Evolutionary conservation across 1,140 invertebrate species (phyloP), one percentile per base, ranked within the genome.

Genomic region (Hyphantria cunea): DNA sequence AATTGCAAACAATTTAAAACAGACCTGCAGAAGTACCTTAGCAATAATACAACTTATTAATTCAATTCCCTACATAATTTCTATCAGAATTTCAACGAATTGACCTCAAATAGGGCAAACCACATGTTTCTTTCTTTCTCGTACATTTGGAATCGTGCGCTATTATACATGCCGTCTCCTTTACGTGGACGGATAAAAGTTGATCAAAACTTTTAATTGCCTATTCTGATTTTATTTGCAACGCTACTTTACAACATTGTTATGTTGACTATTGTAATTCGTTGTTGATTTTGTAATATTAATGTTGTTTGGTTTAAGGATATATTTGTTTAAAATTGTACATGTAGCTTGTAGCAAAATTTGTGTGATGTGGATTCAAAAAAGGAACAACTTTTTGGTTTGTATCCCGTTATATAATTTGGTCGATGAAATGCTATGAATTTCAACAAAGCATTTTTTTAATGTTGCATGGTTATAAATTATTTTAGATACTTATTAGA

Each of bases 171-270:
- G 32, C 13, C 45, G 33, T 58, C 55, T 58, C 55, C 3, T 17
- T 58, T 9, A 5, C 0, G 13, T 3, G 13, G 14, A 8, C 0
- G 9, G 45, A 8, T n/a, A 10, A 13, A 58, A 58, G 45, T 58
- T 58, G 34, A 48, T 58, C 42, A 31, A 58, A 58, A 58, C 32
- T 58, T 58, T 49, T 58, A 58, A 58, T 58, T 58, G 55, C 33
- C 55, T 39, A 15, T 58, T 58, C 32, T 48, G 47, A 58, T 58
- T 58, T 58, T 58, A 58, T 58, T 58, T 31, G 45, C 47, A 58
- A 58, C 44, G 33, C 15, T 31, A 37, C 14, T 13, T 48, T 58
- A 48, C 25, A 17, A 58, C 33, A 39, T 48, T 58, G 45, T 58
- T 58, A n/a, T 17, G 11, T 45, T 33, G 34, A 32, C 14, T n/a